phyloP scores from a whole-genome alignment of 2,888 invertebrate species.

The Melieria omissa region DNA sequence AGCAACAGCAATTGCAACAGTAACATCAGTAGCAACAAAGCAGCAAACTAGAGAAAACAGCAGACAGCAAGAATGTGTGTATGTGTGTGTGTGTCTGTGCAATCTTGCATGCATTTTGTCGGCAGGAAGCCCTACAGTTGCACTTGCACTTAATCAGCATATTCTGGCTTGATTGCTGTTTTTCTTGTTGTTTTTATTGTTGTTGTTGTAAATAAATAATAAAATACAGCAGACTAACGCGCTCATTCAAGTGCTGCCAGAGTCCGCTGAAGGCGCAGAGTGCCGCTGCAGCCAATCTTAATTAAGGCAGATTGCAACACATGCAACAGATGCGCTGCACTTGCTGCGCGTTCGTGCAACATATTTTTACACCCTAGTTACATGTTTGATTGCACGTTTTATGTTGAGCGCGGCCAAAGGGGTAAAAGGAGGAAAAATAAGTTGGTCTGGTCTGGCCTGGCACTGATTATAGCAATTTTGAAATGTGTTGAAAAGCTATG shows the following conservation, averaged over 20 bases:
- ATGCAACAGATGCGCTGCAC: constrained; percentile 36
- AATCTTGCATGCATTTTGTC: neutral
- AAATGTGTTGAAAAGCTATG: too few species aligned
- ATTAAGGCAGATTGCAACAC: constrained; percentile 35
- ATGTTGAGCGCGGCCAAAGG: neutral
- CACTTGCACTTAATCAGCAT: too few species aligned
- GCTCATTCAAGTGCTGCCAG: too few species aligned
- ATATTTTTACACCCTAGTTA: constrained; percentile 36
- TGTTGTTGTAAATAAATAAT: constrained; percentile 24
- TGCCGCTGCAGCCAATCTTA: constrained; percentile 12
- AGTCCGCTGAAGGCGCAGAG: neutral
- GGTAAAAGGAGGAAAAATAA: too few species aligned
- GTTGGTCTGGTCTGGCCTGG: too few species aligned
- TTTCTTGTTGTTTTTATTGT: neutral
- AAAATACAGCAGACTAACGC: neutral
- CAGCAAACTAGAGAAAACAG: neutral
- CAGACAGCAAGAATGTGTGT: neutral
- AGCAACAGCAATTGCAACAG: neutral
- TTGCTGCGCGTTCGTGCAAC: constrained; percentile 24
- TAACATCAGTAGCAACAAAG: neutral
- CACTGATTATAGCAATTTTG: too few species aligned
- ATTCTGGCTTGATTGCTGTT: too few species aligned
- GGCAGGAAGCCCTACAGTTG: neutral
- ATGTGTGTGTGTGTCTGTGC: neutral
- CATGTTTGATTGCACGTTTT: constrained; percentile 31